Conservation (phyloP, 1,140 invertebrate species). For the Coptotermes formosanus region DNA sequence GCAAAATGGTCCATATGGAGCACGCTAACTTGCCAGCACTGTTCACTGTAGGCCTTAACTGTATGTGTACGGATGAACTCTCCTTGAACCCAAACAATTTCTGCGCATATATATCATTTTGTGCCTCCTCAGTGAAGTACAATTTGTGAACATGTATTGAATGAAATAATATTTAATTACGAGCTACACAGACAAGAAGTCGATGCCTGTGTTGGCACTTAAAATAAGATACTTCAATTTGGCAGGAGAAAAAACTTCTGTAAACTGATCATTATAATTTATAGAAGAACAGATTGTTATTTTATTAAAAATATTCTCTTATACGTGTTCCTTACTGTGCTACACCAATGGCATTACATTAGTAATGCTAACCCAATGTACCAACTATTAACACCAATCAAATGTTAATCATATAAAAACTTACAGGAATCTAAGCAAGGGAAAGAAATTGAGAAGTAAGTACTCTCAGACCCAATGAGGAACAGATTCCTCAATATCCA, state of each 20-base stretch:
- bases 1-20: neutral
- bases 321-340: neutral
- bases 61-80: neutral
- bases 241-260: neutral
- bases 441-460: neutral
- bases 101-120: neutral
- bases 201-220: neutral
- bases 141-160: neutral
- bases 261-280: neutral
- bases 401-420: slow-evolving; percentile 1
- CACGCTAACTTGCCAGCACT: neutral
- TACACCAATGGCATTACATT: neutral
- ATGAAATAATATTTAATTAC: neutral
- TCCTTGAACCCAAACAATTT: neutral
- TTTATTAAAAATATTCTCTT: slow-evolving; percentile 14
- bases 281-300: neutral
- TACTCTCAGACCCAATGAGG: neutral
- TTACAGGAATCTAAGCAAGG: neutral
- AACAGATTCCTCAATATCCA: neutral
- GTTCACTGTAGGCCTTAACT: neutral
- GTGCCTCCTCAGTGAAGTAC: neutral
- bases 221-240: neutral
- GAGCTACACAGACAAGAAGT: neutral
- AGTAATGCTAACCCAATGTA: neutral
- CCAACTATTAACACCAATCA: slow-evolving; percentile 2